Evolutionary conservation across 2,888 invertebrate genomes (phyloP).

Genomic region (Eulithis prunata): DNA sequence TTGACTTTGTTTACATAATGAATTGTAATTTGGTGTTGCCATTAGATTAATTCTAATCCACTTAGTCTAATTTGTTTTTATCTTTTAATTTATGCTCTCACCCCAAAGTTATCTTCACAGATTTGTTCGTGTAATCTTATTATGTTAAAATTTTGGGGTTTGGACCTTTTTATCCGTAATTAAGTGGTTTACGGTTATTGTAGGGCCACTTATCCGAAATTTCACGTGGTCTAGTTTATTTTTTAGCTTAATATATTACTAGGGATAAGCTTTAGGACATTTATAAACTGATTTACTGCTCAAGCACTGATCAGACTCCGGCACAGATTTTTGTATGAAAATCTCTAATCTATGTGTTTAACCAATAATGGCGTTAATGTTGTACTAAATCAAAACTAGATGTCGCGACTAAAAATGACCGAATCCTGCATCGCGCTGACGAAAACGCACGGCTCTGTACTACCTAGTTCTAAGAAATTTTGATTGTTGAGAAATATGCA

Average conservation of each 20-base stretch:
- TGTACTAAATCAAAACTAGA: no score
- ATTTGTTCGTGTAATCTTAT: conserved; percentile 52
- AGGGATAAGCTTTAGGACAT: neutral
- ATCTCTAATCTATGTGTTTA: no score
- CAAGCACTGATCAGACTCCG: no score
- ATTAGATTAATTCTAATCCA: conserved; percentile 38
- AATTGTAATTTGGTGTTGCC: conserved; percentile 42
- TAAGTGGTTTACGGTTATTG: conserved; percentile 48
- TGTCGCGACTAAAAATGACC: no score
- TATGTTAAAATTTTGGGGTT: conserved; percentile 46
- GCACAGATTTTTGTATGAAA: no score
- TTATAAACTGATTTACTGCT: no score
- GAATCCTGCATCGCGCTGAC: no score
- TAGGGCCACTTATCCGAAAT: conserved; percentile 34
- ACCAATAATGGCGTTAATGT: no score
- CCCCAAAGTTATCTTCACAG: conserved; percentile 44
- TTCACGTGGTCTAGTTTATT: conserved; percentile 11
- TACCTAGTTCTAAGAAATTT: no score
- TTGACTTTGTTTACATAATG: conserved; percentile 14
- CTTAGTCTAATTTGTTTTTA: conserved; percentile 40
- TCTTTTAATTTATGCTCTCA: conserved; percentile 53
- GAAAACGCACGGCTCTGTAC: no score
- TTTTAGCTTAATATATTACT: neutral
- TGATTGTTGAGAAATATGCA: no score
- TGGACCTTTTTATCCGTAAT: conserved; percentile 49